Evolutionary conservation across 2,113 vertebrate genomes (phyloP).

Genomic region (Dipodomys merriami): DNA sequence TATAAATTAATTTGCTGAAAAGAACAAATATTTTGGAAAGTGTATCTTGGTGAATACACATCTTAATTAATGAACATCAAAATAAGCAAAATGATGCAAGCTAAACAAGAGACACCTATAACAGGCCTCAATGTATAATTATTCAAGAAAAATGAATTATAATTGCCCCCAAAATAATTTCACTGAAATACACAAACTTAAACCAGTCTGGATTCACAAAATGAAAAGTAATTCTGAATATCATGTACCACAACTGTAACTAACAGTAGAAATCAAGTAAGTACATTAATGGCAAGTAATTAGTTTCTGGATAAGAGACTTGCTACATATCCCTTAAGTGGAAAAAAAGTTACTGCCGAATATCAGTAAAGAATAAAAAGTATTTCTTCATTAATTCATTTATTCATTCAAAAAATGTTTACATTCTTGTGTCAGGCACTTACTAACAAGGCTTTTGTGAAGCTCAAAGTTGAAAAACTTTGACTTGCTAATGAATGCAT

Average conservation of each 20-base stretch:
- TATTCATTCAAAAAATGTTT: constrained; percentile 30
- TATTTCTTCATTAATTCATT: background rate
- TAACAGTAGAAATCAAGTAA: constrained; percentile 42
- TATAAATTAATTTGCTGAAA: background rate
- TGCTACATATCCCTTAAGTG: background rate
- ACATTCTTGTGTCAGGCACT: background rate
- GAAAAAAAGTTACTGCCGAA: constrained; percentile 15
- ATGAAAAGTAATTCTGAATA: constrained; percentile 33
- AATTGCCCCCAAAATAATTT: background rate
- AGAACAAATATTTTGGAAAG: background rate
- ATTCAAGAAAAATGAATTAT: background rate
- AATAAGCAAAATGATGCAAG: background rate
- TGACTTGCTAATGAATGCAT: background rate
- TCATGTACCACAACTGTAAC: background rate
- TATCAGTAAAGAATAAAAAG: constrained; percentile 32
- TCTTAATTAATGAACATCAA: constrained; percentile 33
- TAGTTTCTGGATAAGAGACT: constrained; percentile 4
- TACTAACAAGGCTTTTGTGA: background rate
- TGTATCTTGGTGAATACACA: background rate
- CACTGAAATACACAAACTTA: constrained; percentile 6
- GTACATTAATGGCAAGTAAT: constrained; percentile 26
- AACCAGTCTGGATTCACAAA: constrained; percentile 23
- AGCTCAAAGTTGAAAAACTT: background rate
- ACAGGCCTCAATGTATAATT: background rate
- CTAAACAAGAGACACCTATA: constrained; percentile 28